These are phyloP conservation scores for Pantherophis guttatus DNA, from an alignment of 2,113 vertebrate species.

Conservation along the genomic window DNA sequence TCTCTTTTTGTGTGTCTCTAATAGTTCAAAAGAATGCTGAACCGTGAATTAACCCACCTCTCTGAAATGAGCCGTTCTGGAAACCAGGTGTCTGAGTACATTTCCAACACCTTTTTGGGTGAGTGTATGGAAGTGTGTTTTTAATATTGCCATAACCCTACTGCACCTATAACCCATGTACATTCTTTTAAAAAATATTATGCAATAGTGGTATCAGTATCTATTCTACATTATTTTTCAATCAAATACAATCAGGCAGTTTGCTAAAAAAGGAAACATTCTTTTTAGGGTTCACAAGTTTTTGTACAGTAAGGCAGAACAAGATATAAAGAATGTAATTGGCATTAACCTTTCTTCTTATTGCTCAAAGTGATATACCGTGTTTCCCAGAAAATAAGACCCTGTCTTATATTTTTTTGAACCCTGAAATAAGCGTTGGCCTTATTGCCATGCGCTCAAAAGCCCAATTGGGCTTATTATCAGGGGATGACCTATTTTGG, in stretches of 20 bases:
- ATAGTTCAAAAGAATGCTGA: conserved; percentile 90
- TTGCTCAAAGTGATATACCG: no score
- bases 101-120: conserved; percentile 92
- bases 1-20: background rate
- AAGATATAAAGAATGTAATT: background rate
- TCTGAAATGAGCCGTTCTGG: conserved; percentile 95
- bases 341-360: background rate
- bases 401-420: no score
- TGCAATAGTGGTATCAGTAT: background rate
- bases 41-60: conserved; percentile 90
- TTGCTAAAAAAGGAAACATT: background rate
- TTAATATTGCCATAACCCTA: background rate
- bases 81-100: conserved; percentile 95
- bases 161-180: background rate
- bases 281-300: background rate
- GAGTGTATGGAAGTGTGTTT: conserved; percentile 45
- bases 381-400: no score
- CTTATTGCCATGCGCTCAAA: no score
- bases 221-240: background rate
- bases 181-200: background rate
- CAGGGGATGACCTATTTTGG: no score
- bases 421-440: no score
- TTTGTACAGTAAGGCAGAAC: background rate
- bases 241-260: background rate
- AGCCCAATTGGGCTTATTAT: no score